A percentile compares a stretch with the other conserved stretches of the same genome.
Evolutionary conservation across 1,140 invertebrate species (phyloP).

Genomic region (Pseudomyrmex concolor): DNA sequence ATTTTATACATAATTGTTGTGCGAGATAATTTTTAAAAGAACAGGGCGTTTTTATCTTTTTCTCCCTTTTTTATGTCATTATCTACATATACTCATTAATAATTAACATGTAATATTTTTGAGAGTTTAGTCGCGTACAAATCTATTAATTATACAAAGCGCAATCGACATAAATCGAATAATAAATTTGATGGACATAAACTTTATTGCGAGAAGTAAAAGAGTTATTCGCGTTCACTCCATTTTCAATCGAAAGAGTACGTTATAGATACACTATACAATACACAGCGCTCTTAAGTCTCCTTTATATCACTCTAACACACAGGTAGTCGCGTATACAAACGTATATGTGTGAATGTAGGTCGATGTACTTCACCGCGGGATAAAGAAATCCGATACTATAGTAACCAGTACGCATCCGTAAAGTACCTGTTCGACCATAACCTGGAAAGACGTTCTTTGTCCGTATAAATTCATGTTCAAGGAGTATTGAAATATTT

Average conservation of each 20-base stretch:
- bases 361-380: background rate
- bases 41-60: too few species aligned
- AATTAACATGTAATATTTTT: background rate
- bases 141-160: background rate
- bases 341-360: conserved; percentile 5
- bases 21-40: background rate
- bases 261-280: background rate
- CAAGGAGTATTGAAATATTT: conserved; percentile 20
- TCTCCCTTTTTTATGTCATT: background rate
- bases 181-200: background rate
- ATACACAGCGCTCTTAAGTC: background rate
- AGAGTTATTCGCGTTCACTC: background rate
- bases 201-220: background rate
- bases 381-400: conserved; percentile 36
- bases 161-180: background rate
- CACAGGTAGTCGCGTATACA: background rate
- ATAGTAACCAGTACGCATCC: background rate
- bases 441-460: conserved; percentile 29
- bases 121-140: background rate
- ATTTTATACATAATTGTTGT: background rate
- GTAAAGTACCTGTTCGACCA: conserved; percentile 13
- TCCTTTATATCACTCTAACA: conserved; percentile 7
- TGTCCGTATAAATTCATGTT: conserved; percentile 38
- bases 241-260: conserved; percentile 5
- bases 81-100: too few species aligned